phyloP scores from a whole-genome alignment of 2,888 invertebrate species.

The Meandrusa payeni region DNA sequence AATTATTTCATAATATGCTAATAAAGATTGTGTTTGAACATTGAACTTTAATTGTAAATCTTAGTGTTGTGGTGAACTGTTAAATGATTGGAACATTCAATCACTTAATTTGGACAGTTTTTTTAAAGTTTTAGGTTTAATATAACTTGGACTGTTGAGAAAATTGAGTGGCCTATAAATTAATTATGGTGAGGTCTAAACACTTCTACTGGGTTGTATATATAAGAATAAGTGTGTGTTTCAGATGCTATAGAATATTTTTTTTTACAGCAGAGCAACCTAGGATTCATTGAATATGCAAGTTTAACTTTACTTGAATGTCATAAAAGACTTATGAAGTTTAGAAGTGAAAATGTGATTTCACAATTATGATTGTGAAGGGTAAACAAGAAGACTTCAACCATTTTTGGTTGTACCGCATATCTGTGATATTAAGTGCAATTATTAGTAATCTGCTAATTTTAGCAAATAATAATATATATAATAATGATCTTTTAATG shows the following conservation, averaged over 20 bases:
- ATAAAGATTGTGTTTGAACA: slow-evolving; percentile 76
- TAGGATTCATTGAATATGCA: neutral
- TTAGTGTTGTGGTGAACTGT: slow-evolving; percentile 68
- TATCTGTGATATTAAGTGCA: slow-evolving; percentile 28
- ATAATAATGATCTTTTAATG: too few relatives aligned
- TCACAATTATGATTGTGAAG: slow-evolving; percentile 11
- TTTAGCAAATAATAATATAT: slow-evolving; percentile 24
- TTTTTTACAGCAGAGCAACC: slow-evolving; percentile 2
- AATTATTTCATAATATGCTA: slow-evolving; percentile 56
- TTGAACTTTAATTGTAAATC: slow-evolving; percentile 70
- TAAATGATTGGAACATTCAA: slow-evolving; percentile 34
- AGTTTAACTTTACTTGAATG: slow-evolving; percentile 2
- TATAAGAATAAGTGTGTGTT: slow-evolving; percentile 7
- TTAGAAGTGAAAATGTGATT: too few relatives aligned
- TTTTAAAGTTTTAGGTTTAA: slow-evolving; percentile 19
- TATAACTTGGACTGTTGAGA: slow-evolving; percentile 26
- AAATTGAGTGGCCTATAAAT: slow-evolving; percentile 24
- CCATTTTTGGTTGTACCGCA: slow-evolving; percentile 19
- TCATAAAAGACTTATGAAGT: slow-evolving; percentile 2
- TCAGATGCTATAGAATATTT: neutral
- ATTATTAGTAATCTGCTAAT: slow-evolving; percentile 5
- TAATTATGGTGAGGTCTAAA: slow-evolving; percentile 4
- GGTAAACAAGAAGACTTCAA: slow-evolving; percentile 12
- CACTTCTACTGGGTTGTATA: slow-evolving; percentile 2
- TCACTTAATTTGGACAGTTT: slow-evolving; percentile 30